Conservation (phyloP, 2,797 vertebrate species). For the Apogon hyalosoma region DNA sequence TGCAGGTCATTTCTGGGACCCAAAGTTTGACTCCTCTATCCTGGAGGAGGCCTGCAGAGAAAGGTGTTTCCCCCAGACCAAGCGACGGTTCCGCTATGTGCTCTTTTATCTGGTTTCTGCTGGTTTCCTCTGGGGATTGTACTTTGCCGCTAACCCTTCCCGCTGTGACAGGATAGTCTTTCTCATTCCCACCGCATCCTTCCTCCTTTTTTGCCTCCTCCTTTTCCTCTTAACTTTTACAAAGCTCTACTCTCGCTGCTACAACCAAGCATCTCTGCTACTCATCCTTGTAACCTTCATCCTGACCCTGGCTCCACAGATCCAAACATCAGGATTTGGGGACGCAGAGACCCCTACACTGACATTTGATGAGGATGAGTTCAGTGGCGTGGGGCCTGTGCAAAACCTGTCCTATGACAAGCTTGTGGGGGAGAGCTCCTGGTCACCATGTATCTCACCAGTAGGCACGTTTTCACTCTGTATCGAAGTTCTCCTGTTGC, state of each 20-base stretch:
- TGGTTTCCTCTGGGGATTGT: slow-evolving; percentile 92
- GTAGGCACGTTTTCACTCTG: slow-evolving; percentile 97
- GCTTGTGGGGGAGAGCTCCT: slow-evolving; percentile 31
- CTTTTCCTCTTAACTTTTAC: slow-evolving; percentile 94
- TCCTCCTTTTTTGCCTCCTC: slow-evolving; percentile 89
- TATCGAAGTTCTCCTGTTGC: slow-evolving; percentile 93
- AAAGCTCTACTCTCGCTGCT: slow-evolving; percentile 88
- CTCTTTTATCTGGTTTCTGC: slow-evolving; percentile 91
- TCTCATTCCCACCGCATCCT: slow-evolving; percentile 87
- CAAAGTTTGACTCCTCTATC: slow-evolving; percentile 95
- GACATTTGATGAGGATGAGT: slow-evolving; percentile 72
- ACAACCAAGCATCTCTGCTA: slow-evolving; percentile 88
- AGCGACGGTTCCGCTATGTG: slow-evolving; percentile 93
- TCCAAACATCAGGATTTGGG: slow-evolving; percentile 85
- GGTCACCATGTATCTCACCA: slow-evolving; percentile 89
- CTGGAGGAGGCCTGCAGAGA: slow-evolving; percentile 97
- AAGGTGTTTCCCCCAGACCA: slow-evolving; percentile 95
- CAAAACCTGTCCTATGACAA: slow-evolving; percentile 75
- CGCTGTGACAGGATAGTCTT: slow-evolving; percentile 85
- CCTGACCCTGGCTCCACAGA: slow-evolving; percentile 91
- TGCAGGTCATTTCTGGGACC: slow-evolving; percentile 96
- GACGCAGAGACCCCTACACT: slow-evolving; percentile 49
- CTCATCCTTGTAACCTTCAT: slow-evolving; percentile 90
- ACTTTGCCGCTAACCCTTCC: slow-evolving; percentile 88
- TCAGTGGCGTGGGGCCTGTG: slow-evolving; percentile 66